These are phyloP conservation scores for Calidris pygmaea DNA, from an alignment of 2,113 vertebrate species.

Conservation along the genomic window DNA sequence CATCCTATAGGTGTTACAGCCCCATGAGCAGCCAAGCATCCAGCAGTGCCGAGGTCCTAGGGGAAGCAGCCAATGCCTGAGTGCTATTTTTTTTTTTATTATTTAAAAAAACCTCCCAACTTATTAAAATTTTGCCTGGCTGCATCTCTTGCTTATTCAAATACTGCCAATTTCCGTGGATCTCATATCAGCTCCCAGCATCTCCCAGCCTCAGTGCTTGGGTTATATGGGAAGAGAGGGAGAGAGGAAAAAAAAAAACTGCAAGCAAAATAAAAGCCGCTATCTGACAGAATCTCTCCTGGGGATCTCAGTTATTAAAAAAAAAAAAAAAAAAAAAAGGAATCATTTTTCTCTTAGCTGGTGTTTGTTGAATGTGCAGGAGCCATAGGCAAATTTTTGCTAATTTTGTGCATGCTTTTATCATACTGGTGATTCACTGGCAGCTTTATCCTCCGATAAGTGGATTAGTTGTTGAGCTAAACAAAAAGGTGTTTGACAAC, in stretches of 20 bases:
- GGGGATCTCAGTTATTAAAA: constrained; percentile 53
- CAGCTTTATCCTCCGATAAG: constrained; percentile 80
- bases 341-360: constrained; percentile 39
- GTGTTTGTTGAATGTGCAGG: constrained; percentile 69
- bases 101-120: background rate
- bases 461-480: constrained; percentile 83
- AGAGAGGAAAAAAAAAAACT: background rate
- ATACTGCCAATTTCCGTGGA: constrained; percentile 33
- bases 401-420: constrained; percentile 82
- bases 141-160: constrained; percentile 43
- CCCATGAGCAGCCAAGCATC: background rate
- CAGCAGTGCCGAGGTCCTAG: background rate
- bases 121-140: constrained; percentile 9
- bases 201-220: constrained; percentile 27
- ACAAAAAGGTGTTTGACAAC: constrained; percentile 77
- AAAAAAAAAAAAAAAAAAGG: background rate
- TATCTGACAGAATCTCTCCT: constrained; percentile 69
- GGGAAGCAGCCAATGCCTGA: background rate
- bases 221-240: background rate
- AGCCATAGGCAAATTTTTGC: constrained; percentile 76
- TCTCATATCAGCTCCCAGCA: constrained; percentile 50
- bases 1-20: background rate
- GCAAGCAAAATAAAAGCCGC: background rate
- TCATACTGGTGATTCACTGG: constrained; percentile 73
- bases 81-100: background rate